phyloP scores from a whole-genome alignment of 2,888 invertebrate genomes.

The Tenthredo distinguenda region DNA sequence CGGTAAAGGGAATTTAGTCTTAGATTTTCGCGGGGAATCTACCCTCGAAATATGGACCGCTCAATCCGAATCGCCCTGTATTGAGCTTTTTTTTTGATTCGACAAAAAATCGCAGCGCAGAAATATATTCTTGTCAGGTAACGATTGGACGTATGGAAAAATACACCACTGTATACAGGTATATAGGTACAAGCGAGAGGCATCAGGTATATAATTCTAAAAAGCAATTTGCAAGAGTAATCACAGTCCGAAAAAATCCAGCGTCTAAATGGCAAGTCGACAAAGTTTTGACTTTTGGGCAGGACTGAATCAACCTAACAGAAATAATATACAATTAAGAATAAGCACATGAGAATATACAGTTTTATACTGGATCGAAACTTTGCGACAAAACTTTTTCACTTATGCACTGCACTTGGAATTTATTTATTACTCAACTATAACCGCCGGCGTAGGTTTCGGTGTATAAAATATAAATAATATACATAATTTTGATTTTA shows the following conservation, averaged over 20 bases:
- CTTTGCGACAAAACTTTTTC: no score
- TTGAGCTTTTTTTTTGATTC: no score
- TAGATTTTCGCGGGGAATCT: no score
- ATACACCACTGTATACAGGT: neutral
- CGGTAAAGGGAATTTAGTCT: no score
- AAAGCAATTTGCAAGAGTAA: constrained; percentile 1
- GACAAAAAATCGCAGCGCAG: no score
- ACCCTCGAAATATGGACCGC: neutral
- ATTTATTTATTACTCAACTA: no score
- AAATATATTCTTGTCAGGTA: no score
- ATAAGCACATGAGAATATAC: neutral
- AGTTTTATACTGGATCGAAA: neutral
- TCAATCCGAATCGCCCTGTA: neutral
- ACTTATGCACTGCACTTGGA: no score
- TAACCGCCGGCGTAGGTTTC: no score
- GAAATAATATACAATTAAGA: constrained; percentile 3
- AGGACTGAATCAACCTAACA: neutral
- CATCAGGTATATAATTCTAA: neutral
- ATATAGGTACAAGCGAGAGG: neutral
- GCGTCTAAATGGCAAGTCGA: neutral
- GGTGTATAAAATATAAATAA: no score
- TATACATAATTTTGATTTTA: no score
- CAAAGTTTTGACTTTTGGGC: neutral
- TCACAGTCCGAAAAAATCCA: neutral
- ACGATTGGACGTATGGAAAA: no score